These are phyloP conservation scores for Cantharis rufa DNA, from an alignment of 2,888 invertebrate species.

Conservation along the genomic window DNA sequence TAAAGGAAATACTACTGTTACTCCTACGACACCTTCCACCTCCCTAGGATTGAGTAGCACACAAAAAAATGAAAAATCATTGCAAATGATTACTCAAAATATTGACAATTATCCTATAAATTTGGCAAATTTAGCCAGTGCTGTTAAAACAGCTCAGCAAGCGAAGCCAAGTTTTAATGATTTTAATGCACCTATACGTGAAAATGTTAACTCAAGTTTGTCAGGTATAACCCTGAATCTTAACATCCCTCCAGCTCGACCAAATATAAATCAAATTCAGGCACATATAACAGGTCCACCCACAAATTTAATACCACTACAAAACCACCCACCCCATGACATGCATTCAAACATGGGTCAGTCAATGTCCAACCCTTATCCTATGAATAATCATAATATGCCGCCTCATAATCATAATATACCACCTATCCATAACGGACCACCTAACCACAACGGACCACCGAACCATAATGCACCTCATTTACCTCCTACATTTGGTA, in stretches of 20 bases:
- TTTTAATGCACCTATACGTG: background rate
- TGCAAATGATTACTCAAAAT: background rate
- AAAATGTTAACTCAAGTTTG: background rate
- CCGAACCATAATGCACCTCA: background rate
- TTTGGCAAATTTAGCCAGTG: slow-evolving; percentile 2
- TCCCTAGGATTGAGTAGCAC: slow-evolving; percentile 7
- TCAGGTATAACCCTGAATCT: background rate
- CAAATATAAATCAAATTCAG: background rate
- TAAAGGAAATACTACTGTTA: slow-evolving; percentile 17
- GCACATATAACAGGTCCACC: background rate
- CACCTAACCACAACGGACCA: background rate
- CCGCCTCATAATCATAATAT: background rate
- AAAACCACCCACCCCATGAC: background rate
- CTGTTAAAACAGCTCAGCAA: slow-evolving; percentile 13
- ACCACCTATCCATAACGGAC: background rate
- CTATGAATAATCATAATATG: background rate
- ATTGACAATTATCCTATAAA: slow-evolving; percentile 13
- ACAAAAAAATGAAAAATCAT: background rate
- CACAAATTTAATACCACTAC: background rate
- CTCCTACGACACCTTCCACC: background rate
- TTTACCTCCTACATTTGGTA: background rate
- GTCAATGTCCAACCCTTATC: background rate
- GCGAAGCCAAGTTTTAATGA: background rate
- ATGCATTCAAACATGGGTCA: background rate
- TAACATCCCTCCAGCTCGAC: background rate